Conservation (phyloP, 2,797 vertebrate genomes). For the Gymnoscopelus braueri region DNA sequence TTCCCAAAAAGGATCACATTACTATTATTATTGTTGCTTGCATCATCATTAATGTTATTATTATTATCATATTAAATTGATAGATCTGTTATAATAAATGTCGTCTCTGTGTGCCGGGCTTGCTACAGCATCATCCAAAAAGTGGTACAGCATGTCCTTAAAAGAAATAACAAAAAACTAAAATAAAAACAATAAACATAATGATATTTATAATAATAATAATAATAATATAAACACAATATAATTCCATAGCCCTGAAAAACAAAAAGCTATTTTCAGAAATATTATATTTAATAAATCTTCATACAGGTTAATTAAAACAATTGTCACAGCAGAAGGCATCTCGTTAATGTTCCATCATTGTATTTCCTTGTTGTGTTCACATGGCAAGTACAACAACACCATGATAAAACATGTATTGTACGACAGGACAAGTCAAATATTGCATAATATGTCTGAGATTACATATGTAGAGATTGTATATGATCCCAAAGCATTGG, state of each 20-base stretch:
- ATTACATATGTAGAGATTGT: too few relatives aligned
- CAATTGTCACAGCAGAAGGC: conserved; percentile 85
- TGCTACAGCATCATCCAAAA: conserved; percentile 59
- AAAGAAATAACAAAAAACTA: conserved; percentile 48
- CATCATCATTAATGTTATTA: conserved; percentile 33
- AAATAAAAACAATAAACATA: conserved; percentile 40
- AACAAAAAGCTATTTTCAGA: conserved; percentile 56
- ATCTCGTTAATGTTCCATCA: conserved; percentile 68
- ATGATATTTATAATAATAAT: conserved; percentile 26
- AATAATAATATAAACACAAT: conserved; percentile 57
- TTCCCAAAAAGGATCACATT: conserved; percentile 68
- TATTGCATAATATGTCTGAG: too few relatives aligned
- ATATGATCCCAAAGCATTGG: too few relatives aligned
- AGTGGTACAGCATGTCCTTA: background rate
- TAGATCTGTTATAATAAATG: conserved; percentile 64
- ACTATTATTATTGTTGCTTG: conserved; percentile 47
- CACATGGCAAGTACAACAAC: conserved; percentile 27
- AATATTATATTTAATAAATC: conserved; percentile 69
- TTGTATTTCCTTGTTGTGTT: conserved; percentile 38
- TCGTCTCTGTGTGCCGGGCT: conserved; percentile 68
- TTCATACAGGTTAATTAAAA: conserved; percentile 71
- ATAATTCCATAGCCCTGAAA: conserved; percentile 71
- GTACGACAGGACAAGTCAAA: too few relatives aligned
- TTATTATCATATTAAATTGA: conserved; percentile 57
- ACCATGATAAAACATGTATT: too few relatives aligned